phyloP scores from a whole-genome alignment of 2,888 invertebrate genomes.

The Athalia rosae region DNA sequence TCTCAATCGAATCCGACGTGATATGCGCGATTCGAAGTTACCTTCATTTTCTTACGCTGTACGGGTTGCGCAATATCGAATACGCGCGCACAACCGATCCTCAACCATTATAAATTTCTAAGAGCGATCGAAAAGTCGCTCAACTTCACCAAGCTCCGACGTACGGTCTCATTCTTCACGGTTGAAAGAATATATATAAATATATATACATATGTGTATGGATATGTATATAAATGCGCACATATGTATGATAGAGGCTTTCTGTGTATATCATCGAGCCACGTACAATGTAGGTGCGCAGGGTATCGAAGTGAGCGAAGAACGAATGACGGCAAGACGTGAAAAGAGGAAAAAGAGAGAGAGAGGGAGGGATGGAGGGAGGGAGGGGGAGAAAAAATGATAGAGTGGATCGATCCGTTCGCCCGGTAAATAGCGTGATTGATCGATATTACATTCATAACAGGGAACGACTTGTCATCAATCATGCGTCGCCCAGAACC shows the following conservation, averaged over 20 bases:
- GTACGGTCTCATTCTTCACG: slow-evolving; percentile 37
- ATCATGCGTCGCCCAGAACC: slow-evolving; percentile 34
- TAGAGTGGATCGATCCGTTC: slow-evolving; percentile 70
- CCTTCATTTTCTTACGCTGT: too few species aligned
- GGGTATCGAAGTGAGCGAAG: too few species aligned
- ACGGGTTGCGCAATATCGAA: too few species aligned
- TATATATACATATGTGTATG: too few species aligned
- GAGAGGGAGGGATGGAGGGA: slow-evolving; percentile 40
- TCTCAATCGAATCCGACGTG: too few species aligned
- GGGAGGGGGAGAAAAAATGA: slow-evolving; percentile 59
- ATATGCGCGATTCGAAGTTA: too few species aligned
- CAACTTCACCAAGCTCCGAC: slow-evolving; percentile 10
- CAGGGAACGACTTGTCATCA: slow-evolving; percentile 70
- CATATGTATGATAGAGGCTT: too few species aligned
- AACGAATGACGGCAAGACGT: too few species aligned
- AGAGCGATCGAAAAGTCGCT: slow-evolving; percentile 30
- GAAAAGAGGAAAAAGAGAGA: slow-evolving; percentile 5
- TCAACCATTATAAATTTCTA: neutral
- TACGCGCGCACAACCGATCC: too few species aligned
- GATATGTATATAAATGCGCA: too few species aligned
- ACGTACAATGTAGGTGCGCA: too few species aligned
- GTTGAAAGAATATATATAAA: slow-evolving; percentile 12
- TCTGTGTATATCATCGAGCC: too few species aligned
- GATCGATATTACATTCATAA: slow-evolving; percentile 73
- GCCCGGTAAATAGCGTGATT: slow-evolving; percentile 71